These are phyloP conservation scores for Petrosia ficiformis DNA, from an alignment of 37 sponge, comb jelly and placozoan species.

Conservation along the genomic window DNA sequence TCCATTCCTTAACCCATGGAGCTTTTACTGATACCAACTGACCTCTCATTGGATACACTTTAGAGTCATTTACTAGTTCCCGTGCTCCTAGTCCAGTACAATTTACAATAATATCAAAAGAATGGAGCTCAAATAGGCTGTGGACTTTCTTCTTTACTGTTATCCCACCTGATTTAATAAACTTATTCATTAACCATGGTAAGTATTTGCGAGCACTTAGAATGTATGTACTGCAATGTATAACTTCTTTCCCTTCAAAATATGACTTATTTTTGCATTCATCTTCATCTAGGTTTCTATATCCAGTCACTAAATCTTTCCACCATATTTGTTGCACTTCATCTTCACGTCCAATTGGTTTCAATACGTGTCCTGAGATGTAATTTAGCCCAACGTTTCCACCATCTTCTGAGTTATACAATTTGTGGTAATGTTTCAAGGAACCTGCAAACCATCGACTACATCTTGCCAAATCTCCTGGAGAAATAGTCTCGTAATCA, in stretches of 20 bases:
- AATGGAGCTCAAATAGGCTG: background rate
- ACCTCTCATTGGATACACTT: slow-evolving; percentile 35
- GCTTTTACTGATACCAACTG: slow-evolving; percentile 21
- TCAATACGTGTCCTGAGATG: background rate
- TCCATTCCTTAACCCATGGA: slow-evolving; percentile 33
- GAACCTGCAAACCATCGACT: slow-evolving; percentile 3
- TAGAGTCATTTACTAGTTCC: slow-evolving; percentile 18
- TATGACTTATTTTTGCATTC: background rate
- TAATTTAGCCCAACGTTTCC: background rate
- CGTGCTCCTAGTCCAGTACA: slow-evolving; percentile 56
- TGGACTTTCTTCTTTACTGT: slow-evolving; percentile 4
- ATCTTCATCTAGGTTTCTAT: background rate
- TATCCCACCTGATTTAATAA: slow-evolving; percentile 1
- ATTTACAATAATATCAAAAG: slow-evolving; percentile 48
- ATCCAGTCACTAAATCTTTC: background rate
- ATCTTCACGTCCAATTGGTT: background rate
- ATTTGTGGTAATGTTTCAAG: background rate
- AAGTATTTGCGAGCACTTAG: slow-evolving; percentile 14
- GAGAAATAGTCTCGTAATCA: too few relatives aligned
- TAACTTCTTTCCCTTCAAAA: background rate
- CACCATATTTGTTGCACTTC: background rate
- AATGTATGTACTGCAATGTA: slow-evolving; percentile 4
- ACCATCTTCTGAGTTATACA: background rate
- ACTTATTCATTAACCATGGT: slow-evolving; percentile 29
- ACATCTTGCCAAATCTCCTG: background rate